Evolutionary conservation across 2,888 invertebrate genomes (phyloP).

Genomic region (Cyrtodaria siliqua): DNA sequence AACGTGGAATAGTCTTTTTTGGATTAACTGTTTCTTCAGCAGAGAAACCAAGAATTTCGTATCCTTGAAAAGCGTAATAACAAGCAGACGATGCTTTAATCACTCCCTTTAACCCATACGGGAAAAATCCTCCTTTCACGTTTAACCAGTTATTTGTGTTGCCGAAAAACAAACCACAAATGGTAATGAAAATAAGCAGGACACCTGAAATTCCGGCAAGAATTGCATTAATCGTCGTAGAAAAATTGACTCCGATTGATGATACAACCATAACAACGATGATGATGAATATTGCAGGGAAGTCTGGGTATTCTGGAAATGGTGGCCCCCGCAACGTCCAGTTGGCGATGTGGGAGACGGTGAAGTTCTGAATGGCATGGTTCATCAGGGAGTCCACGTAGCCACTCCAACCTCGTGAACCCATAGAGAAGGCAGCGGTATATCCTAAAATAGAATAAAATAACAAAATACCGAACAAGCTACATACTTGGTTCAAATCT

Average conservation of each 20-base stretch:
- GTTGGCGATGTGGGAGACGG: slow-evolving; percentile 40
- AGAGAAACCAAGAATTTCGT: slow-evolving; percentile 85
- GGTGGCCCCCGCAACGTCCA: slow-evolving; percentile 65
- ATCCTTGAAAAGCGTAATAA: slow-evolving; percentile 86
- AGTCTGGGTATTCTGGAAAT: slow-evolving; percentile 83
- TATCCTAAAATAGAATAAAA: too few relatives aligned
- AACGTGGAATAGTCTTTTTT: slow-evolving; percentile 84
- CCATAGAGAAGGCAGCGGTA: slow-evolving; percentile 62
- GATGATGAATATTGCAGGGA: slow-evolving; percentile 83
- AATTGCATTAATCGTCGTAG: slow-evolving; percentile 84
- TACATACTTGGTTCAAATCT: too few relatives aligned
- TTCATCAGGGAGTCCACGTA: slow-evolving; percentile 80
- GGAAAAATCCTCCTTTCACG: slow-evolving; percentile 79
- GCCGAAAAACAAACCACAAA: slow-evolving; percentile 93
- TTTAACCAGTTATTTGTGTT: slow-evolving; percentile 93
- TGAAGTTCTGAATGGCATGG: slow-evolving; percentile 74
- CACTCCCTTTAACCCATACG: slow-evolving; percentile 81
- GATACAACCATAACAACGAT: slow-evolving; percentile 86
- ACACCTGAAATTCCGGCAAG: slow-evolving; percentile 83
- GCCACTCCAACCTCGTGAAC: slow-evolving; percentile 86
- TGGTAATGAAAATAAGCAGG: slow-evolving; percentile 84
- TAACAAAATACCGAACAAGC: too few relatives aligned
- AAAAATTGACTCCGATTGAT: slow-evolving; percentile 82
- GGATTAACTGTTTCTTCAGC: slow-evolving; percentile 86
- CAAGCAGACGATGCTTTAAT: slow-evolving; percentile 85